Percentiles rank a stretch among this genome's conserved stretches.
Conservation (phyloP, 2,888 invertebrate genomes). For the Drosophila ezoana region DNA sequence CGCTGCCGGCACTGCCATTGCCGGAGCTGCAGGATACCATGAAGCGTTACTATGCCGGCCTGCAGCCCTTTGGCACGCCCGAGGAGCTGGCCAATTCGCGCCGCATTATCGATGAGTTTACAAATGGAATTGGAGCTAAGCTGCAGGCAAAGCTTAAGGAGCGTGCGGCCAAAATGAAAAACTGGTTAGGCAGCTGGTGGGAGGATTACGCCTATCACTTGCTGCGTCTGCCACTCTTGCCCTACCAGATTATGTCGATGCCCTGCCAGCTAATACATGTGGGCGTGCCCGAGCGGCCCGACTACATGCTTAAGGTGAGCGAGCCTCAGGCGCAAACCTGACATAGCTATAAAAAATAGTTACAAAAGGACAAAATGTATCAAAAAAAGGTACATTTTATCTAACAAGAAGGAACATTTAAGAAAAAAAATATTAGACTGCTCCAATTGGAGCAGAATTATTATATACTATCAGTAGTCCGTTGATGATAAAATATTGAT, state of each 20-base stretch:
- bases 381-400: no score
- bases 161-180: conserved; percentile 85
- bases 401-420: no score
- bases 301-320: conserved; percentile 75
- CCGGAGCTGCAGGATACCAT: conserved; percentile 86
- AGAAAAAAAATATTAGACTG: no score
- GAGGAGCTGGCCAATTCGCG: conserved; percentile 85
- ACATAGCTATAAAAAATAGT: no score
- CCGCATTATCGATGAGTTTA: conserved; percentile 85
- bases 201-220: conserved; percentile 86
- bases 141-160: conserved; percentile 85
- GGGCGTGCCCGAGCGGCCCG: conserved; percentile 75
- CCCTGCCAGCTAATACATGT: conserved; percentile 77
- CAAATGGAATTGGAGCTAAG: conserved; percentile 85
- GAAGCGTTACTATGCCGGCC: conserved; percentile 86
- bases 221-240: conserved; percentile 85
- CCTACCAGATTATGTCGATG: conserved; percentile 86
- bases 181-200: conserved; percentile 88
- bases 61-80: conserved; percentile 85
- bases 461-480: no score
- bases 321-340: no score
- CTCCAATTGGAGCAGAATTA: no score
- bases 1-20: conserved; percentile 86
- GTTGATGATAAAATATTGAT: no score
- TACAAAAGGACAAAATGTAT: no score